phyloP scores from a whole-genome alignment of 2,797 vertebrate genomes.

The Anguilla megastoma region DNA sequence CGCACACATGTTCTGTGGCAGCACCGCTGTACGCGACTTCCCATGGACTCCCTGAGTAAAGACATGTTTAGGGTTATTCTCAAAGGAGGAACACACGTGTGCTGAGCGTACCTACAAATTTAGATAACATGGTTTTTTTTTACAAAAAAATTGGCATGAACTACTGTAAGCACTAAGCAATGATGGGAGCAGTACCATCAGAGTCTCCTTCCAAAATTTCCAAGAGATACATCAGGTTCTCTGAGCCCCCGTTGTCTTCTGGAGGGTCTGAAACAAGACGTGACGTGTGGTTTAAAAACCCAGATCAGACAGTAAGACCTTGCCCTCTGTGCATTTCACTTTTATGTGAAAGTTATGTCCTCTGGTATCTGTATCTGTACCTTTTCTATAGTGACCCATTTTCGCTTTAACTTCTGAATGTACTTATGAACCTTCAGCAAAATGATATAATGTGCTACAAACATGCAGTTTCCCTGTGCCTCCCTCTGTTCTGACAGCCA shows the following conservation, averaged over 20 bases:
- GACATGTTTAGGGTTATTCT: background rate
- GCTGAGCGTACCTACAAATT: background rate
- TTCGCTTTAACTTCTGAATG: background rate
- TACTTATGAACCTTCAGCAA: background rate
- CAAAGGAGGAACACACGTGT: background rate
- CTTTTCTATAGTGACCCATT: background rate
- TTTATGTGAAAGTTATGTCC: background rate
- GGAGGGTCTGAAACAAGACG: slow-evolving; percentile 80
- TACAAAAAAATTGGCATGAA: too few relatives aligned
- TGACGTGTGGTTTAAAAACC: background rate
- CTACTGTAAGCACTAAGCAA: background rate
- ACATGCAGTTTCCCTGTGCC: too few relatives aligned
- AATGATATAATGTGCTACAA: too few relatives aligned
- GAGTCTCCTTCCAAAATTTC: slow-evolving; percentile 89
- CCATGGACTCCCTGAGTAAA: slow-evolving; percentile 82
- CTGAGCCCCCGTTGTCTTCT: slow-evolving; percentile 89
- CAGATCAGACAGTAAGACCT: background rate
- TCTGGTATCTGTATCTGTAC: background rate
- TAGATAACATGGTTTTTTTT: background rate
- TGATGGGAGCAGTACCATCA: slow-evolving; percentile 74
- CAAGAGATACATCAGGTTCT: slow-evolving; percentile 88
- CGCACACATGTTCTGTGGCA: slow-evolving; percentile 82
- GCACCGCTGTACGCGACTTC: slow-evolving; percentile 88
- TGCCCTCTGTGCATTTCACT: background rate
- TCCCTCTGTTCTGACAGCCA: too few relatives aligned